A percentile compares a stretch with the other conserved stretches of the same genome.
Conservation (phyloP, 2,888 invertebrate genomes). For the Spodoptera picta region DNA sequence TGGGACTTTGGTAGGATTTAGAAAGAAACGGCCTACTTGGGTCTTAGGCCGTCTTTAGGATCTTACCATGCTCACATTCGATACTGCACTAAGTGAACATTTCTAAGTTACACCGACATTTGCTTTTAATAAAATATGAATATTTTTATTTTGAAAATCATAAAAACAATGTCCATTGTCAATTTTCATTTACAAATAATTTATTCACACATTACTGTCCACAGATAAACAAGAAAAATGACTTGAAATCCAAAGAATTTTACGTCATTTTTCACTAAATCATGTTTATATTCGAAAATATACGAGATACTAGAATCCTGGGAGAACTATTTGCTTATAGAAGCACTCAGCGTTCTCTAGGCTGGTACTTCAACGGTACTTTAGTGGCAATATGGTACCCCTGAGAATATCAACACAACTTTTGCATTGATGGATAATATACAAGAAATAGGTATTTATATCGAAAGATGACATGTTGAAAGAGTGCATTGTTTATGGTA, state of each 20-base stretch:
- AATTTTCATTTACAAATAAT: too few species aligned
- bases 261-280: slow-evolving; percentile 7
- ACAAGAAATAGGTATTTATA: slow-evolving; percentile 18
- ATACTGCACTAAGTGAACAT: too few species aligned
- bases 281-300: slow-evolving; percentile 18
- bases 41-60: too few species aligned
- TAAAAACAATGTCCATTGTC: too few species aligned
- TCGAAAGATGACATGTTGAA: slow-evolving; percentile 14
- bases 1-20: too few species aligned
- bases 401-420: slow-evolving; percentile 32
- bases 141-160: too few species aligned
- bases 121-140: too few species aligned
- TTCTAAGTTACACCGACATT: too few species aligned
- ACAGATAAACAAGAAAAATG: background rate
- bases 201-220: background rate
- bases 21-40: too few species aligned
- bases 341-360: slow-evolving; percentile 45
- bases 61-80: too few species aligned
- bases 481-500: slow-evolving; percentile 3
- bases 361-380: slow-evolving; percentile 24
- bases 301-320: slow-evolving; percentile 26
- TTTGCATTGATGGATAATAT: slow-evolving; percentile 40
- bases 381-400: slow-evolving; percentile 30
- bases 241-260: background rate
- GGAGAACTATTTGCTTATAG: slow-evolving; percentile 35